Conservation (phyloP, 2,113 vertebrate genomes). For the Callithrix jacchus region DNA sequence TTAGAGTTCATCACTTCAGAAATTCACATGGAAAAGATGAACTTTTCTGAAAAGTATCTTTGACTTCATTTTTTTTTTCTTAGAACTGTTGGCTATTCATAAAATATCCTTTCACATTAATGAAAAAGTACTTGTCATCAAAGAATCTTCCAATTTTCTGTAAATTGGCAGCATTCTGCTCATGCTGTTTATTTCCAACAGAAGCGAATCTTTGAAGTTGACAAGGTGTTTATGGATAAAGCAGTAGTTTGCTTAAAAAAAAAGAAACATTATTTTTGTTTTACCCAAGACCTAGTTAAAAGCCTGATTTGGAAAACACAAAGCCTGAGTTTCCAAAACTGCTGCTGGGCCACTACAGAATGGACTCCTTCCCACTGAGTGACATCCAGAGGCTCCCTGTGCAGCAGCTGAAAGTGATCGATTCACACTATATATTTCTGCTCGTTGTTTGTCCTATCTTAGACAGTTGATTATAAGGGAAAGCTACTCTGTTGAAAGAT, state of each 20-base stretch:
- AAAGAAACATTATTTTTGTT: constrained; percentile 45
- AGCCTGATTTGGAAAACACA: constrained; percentile 67
- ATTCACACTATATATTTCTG: not conserved
- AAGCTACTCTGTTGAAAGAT: not conserved
- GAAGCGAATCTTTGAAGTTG: constrained; percentile 81
- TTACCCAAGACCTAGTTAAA: constrained; percentile 67
- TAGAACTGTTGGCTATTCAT: constrained; percentile 29
- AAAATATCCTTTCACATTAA: constrained; percentile 64
- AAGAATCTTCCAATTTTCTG: constrained; percentile 66
- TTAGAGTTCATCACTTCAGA: not conserved
- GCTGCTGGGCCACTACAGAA: constrained; percentile 15
- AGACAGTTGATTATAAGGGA: not conserved
- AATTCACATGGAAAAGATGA: not conserved
- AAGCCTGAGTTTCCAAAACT: constrained; percentile 65
- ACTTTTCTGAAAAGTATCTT: constrained; percentile 55
- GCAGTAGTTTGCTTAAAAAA: constrained; percentile 21
- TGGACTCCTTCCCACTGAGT: not conserved
- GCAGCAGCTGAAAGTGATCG: not conserved
- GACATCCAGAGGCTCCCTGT: not conserved
- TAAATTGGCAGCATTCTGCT: constrained; percentile 73
- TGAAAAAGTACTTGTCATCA: constrained; percentile 53
- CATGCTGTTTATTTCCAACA: constrained; percentile 55
- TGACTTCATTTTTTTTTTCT: constrained; percentile 29
- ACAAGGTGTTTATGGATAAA: constrained; percentile 60
- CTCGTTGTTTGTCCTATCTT: not conserved